Conservation (phyloP, 2,888 invertebrate species). For the Lepidonotus clava region DNA sequence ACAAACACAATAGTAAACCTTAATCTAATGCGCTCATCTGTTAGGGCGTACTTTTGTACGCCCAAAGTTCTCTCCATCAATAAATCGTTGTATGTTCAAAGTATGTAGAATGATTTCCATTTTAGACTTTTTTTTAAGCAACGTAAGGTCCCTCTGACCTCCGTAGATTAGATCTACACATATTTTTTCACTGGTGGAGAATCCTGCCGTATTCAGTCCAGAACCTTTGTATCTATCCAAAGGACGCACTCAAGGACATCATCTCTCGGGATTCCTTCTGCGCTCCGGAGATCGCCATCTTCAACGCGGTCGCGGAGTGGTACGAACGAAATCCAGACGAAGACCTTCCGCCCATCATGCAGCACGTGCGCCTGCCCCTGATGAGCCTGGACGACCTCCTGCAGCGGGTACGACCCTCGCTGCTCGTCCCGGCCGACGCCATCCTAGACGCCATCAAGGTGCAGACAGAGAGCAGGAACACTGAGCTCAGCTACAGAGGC, state of each 20-base stretch:
- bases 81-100: too few relatives aligned
- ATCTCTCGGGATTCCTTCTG: conserved; percentile 96
- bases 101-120: too few relatives aligned
- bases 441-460: conserved; percentile 96
- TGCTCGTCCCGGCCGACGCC: conserved; percentile 92
- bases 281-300: conserved; percentile 97
- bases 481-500: conserved; percentile 92
- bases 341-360: conserved; percentile 39
- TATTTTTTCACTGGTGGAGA: too few relatives aligned
- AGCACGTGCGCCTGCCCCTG: conserved; percentile 88
- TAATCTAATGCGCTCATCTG: too few relatives aligned
- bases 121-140: too few relatives aligned
- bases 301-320: conserved; percentile 93
- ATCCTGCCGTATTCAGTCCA: too few relatives aligned
- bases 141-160: too few relatives aligned
- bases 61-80: too few relatives aligned
- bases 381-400: conserved; percentile 93
- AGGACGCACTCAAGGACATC: conserved; percentile 88
- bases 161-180: too few relatives aligned
- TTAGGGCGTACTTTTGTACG: too few relatives aligned
- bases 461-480: conserved; percentile 89
- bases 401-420: conserved; percentile 92
- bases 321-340: conserved; percentile 87
- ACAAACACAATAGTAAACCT: too few relatives aligned
- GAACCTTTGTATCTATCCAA: too few relatives aligned